phyloP scores from a whole-genome alignment of 2,113 vertebrate species.

The Pundamilia nyererei region DNA sequence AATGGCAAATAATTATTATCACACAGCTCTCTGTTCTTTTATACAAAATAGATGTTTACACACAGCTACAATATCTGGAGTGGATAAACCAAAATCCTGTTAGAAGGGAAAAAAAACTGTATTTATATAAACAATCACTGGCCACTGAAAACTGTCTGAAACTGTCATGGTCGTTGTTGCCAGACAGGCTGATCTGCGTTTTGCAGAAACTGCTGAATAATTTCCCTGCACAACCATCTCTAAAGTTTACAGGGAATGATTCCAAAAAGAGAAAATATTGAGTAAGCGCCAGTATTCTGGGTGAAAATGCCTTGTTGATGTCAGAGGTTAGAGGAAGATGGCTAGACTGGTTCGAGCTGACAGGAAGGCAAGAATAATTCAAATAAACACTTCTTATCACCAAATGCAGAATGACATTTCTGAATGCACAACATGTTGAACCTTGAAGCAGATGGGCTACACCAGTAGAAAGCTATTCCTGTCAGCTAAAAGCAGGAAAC shows the following conservation, averaged over 20 bases:
- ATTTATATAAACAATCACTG: not conserved
- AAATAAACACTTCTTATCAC: not conserved
- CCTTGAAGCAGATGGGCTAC: not conserved
- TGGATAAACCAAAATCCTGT: not conserved
- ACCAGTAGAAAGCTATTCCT: not conserved
- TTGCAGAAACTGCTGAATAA: not conserved
- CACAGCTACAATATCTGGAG: not conserved
- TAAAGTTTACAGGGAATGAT: not conserved
- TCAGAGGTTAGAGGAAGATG: not conserved
- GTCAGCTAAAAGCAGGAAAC: not conserved
- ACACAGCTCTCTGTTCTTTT: not conserved
- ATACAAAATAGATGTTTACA: not conserved
- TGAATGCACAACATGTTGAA: not conserved
- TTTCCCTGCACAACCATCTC: not conserved
- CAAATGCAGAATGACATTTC: not conserved
- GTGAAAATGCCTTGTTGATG: not conserved
- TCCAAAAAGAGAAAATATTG: not conserved
- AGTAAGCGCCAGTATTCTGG: fast-evolving
- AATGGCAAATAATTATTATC: not conserved
- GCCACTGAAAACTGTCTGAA: not conserved
- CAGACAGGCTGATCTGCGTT: not conserved
- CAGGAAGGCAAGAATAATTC: not conserved
- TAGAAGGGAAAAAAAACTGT: not conserved
- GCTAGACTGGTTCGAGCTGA: not conserved
- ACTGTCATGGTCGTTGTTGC: not conserved